Evolutionary conservation across 2,888 invertebrate genomes (phyloP), one percentile per base, ranked within the genome.

Genomic region (Trichogramma evanescens): DNA sequence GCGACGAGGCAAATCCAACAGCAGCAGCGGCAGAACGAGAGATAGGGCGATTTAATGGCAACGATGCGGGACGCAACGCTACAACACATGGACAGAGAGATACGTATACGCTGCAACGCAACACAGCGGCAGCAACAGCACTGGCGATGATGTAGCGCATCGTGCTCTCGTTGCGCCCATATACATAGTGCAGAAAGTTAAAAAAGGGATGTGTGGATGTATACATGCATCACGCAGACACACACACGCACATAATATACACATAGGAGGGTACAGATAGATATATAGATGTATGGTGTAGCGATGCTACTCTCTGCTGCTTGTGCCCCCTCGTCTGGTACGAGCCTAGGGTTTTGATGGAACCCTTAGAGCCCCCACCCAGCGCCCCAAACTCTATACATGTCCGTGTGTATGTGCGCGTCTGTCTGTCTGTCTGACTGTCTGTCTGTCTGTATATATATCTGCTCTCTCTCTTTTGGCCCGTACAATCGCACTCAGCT

Each of bases 301-400:
- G 26, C 26, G 26, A 26, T 26, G 26, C 26, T 26, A 26, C 26
- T 26, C 26, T 26, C 26, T 26, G 26, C 3, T 26, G 26, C 26
- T 26, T 2, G 26, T 26, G 2, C 26, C 26, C 72, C 72, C 72
- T 74, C 68, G 26, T 26, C 26, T 26, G 26, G 26, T 26, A 2
- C 26, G 26, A 26, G 69, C 70, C 66, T 70, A 66, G 72, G 72
- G 71, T 74, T 74, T 74, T 71, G 69, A 61, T 69, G 67, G 67
- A 71, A 68, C 71, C 70, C 70, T 69, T 2, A 26, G 26, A 26
- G 26, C 26, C 68, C 68, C 65, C 66, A 8, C 46, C 42, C 42
- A 38, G 46, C 8, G 26, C 26, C 26, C 57, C 48, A 26, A 26
- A 26, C 26, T 26, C 50, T 55, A 38, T 26, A 26, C 26, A 9